Conservation (phyloP, 2,888 invertebrate species). For the Colletes collaris region DNA sequence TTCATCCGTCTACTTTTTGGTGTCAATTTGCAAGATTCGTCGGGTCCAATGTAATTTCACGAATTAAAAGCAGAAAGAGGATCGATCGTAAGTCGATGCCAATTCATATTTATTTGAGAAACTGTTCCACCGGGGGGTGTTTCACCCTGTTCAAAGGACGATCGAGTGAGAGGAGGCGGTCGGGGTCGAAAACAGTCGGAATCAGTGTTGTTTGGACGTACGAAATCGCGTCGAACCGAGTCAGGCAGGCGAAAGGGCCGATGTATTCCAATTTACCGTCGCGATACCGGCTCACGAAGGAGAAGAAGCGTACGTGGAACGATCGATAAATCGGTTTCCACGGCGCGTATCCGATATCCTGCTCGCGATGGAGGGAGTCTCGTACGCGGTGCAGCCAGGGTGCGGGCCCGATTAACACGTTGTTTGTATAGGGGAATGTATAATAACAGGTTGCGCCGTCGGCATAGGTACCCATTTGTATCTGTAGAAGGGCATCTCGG, state of each 20-base stretch:
- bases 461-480: slow-evolving; percentile 81
- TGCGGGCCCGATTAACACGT: slow-evolving; percentile 82
- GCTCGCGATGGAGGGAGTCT: slow-evolving; percentile 49
- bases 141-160: no score
- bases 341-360: slow-evolving; percentile 62
- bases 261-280: slow-evolving; percentile 62
- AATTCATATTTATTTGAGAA: no score
- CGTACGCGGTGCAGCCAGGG: slow-evolving; percentile 60
- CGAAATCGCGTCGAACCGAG: not conserved
- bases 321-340: slow-evolving; percentile 67
- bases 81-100: no score
- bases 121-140: no score
- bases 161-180: not conserved
- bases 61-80: no score
- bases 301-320: slow-evolving; percentile 53
- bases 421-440: slow-evolving; percentile 83
- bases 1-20: no score
- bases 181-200: slow-evolving; percentile 15
- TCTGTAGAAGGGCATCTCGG: slow-evolving; percentile 79
- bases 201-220: not conserved
- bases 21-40: no score
- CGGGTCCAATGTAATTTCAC: no score
- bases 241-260: not conserved
- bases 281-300: slow-evolving; percentile 39
- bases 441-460: slow-evolving; percentile 82